Base-by-base conservation (phyloP, 2,797 vertebrate genomes). In the Tapera naevia region DNA sequence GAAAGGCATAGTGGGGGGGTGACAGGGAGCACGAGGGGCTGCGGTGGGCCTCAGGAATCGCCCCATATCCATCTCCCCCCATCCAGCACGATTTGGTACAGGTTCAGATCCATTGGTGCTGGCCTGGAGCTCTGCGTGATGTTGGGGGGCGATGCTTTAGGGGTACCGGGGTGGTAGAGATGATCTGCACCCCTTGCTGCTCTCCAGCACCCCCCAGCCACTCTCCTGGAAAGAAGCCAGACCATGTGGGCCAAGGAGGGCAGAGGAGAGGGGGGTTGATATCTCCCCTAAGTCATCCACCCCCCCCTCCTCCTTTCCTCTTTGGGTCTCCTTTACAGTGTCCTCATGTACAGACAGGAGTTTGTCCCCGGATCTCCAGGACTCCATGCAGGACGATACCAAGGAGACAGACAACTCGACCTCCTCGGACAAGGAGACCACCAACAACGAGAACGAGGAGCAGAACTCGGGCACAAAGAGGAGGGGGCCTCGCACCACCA, bases 341-440 rank as follows among this genome's bases (percentile, higher is more conserved):
- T 99, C 99, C 76, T 99, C 99, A 90, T 99, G 99, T 96, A 99
- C 99, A 83, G 99, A 99, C 97, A 98, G 99, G 97, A 99, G 99
- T 98, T 98, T 99, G 97, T 99, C 99, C 94, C 99, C 99, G 92
- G 99, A 99, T 97, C 98, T 99, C 94, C 99, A 98, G 97, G 99
- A 99, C 96, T 98, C 98, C 15, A 98, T 97, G 92, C 98, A 99
- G 96, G 99, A 99, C 76, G 99, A 99, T 97, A 98, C 98, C 94
- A 99, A 99, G 94, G 99, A 99, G 96, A 99, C 99, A 8, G 99
- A 99, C 98, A 99, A 99, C 95, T 99, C 99, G 9, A 99, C 99
- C 76, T 99, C 99, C 56, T 99, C 99, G 7, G 99, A 99, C 97
- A 99, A 99, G 97, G 99, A 99, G 96, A 99, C 98, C 58, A 98